phyloP scores from a whole-genome alignment of 2,797 vertebrate species.

The Alectoris magna region DNA sequence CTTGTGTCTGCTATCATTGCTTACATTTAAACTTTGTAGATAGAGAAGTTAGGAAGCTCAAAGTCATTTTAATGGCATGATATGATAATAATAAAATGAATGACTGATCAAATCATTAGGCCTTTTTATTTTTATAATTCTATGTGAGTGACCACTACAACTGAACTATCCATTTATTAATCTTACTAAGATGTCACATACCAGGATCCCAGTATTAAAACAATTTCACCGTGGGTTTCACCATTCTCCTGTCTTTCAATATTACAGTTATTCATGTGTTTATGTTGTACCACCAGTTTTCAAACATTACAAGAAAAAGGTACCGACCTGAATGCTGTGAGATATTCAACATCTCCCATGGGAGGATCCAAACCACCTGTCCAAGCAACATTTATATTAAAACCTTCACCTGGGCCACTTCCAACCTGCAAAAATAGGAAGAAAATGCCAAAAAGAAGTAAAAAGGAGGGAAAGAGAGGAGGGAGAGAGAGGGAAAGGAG shows the following conservation, averaged over 20 bases:
- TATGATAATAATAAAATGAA: not conserved
- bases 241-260: not conserved
- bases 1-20: not conserved
- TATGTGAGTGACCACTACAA: not conserved
- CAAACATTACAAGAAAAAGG: slow-evolving; percentile 31
- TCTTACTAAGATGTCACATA: not conserved
- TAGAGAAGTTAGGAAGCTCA: not conserved
- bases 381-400: slow-evolving; percentile 85
- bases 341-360: slow-evolving; percentile 81
- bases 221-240: not conserved
- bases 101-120: not conserved
- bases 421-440: slow-evolving; percentile 77
- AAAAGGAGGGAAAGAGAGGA: slow-evolving; percentile 1
- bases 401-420: slow-evolving; percentile 78
- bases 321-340: slow-evolving; percentile 83
- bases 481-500: slow-evolving; percentile 13
- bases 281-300: slow-evolving; percentile 19
- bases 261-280: not conserved
- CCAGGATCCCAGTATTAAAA: not conserved
- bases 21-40: not conserved
- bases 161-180: not conserved
- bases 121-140: not conserved
- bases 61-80: not conserved
- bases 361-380: slow-evolving; percentile 86
- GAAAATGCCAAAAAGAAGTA: slow-evolving; percentile 50